phyloP scores from a whole-genome alignment of 2,797 vertebrate genomes.

The Enteromius radiatus region DNA sequence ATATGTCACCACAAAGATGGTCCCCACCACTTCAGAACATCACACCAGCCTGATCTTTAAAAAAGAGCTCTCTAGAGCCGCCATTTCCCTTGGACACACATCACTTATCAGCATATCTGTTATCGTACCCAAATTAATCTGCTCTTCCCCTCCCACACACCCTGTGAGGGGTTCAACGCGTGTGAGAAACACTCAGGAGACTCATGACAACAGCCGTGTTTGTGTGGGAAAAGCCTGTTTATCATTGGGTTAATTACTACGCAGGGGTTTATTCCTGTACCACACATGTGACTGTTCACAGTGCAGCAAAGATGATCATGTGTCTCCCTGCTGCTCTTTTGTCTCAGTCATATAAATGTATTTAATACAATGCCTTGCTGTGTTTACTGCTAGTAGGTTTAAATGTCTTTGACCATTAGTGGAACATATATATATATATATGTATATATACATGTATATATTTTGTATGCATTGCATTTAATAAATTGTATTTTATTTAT shows the following conservation, averaged over 20 bases:
- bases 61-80: conserved; percentile 28
- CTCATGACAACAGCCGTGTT: conserved; percentile 70
- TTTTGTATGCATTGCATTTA: neutral
- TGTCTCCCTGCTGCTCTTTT: conserved; percentile 10
- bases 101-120: conserved; percentile 52
- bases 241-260: conserved; percentile 80
- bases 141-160: conserved; percentile 48
- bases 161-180: conserved; percentile 34
- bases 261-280: conserved; percentile 66
- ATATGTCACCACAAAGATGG: conserved; percentile 74
- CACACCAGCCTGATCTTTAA: conserved; percentile 53
- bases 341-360: conserved; percentile 35
- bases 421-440: neutral
- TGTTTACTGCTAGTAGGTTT: neutral
- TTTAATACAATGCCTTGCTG: conserved; percentile 17
- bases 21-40: conserved; percentile 54
- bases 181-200: conserved; percentile 69
- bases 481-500: neutral
- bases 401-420: neutral
- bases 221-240: conserved; percentile 75
- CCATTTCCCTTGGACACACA: conserved; percentile 52
- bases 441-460: neutral
- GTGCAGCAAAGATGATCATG: conserved; percentile 24
- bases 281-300: conserved; percentile 27
- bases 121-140: conserved; percentile 27